phyloP scores from a whole-genome alignment of 2,113 vertebrate species.

The Geothlypis trichas region DNA sequence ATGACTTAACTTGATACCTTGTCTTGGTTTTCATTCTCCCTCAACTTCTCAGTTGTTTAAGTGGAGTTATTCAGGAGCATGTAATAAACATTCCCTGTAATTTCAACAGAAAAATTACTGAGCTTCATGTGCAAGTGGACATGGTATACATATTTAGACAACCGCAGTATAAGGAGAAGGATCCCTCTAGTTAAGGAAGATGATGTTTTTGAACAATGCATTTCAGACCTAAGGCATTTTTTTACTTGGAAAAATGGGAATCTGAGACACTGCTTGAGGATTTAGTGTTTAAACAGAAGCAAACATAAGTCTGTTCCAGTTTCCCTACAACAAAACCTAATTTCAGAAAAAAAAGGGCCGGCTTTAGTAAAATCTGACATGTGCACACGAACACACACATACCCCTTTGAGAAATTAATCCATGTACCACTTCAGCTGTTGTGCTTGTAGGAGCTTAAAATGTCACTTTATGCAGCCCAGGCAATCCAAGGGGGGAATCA shows the following conservation, averaged over 20 bases:
- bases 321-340: neutral
- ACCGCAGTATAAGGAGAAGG: neutral
- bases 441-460: neutral
- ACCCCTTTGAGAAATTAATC: slow-evolving; percentile 27
- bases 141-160: neutral
- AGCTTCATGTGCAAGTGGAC: neutral
- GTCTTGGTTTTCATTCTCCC: slow-evolving; percentile 49
- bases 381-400: neutral
- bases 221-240: neutral
- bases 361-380: neutral
- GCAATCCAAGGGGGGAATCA: neutral
- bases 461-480: neutral
- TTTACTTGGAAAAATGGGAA: neutral
- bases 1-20: slow-evolving; percentile 50
- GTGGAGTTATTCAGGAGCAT: slow-evolving; percentile 12
- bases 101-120: slow-evolving; percentile 22
- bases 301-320: neutral
- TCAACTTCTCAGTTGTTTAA: slow-evolving; percentile 21
- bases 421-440: slow-evolving; percentile 40
- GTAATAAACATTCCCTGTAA: slow-evolving; percentile 40
- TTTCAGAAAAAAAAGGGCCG: neutral
- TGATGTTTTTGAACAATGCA: neutral
- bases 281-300: neutral
- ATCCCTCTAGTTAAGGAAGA: neutral
- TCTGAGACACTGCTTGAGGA: neutral